These are phyloP conservation scores for Dorcus hopei DNA, from an alignment of 2,888 invertebrate species.

Conservation along the genomic window DNA sequence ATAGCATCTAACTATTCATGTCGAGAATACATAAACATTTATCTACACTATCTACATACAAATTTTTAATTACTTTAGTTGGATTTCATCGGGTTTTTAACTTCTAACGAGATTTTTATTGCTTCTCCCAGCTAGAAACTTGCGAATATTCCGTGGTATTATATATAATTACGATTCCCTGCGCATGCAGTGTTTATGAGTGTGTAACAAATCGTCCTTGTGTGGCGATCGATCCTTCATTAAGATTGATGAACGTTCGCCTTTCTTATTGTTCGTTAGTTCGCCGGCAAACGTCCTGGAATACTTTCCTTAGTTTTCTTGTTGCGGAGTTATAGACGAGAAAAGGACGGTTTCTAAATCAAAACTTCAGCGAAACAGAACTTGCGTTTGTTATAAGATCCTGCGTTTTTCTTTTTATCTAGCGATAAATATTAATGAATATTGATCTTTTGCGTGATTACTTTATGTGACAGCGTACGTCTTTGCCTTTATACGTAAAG, in stretches of 20 bases:
- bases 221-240: constrained; percentile 39
- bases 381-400: not conserved
- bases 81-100: not conserved
- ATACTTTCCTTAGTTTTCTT: constrained; percentile 18
- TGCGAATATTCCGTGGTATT: not conserved
- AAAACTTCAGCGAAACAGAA: not conserved
- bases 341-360: constrained; percentile 10
- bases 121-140: not conserved
- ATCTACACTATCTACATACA: not conserved
- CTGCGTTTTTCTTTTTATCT: not conserved
- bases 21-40: constrained; percentile 1
- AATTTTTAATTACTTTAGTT: not conserved
- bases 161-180: constrained; percentile 23
- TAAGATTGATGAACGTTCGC: constrained; percentile 38
- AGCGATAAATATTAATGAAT: not conserved
- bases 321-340: constrained; percentile 7
- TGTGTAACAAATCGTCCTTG: constrained; percentile 39
- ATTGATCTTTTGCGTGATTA: not conserved
- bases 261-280: constrained; percentile 28
- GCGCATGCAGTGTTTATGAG: constrained; percentile 37
- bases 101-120: not conserved
- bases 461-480: too few species aligned
- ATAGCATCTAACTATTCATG: not conserved
- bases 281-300: constrained; percentile 17
- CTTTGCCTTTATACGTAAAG: too few species aligned